Evolutionary conservation across 2,888 invertebrate species (phyloP).

Genomic region (Julus scanicus): DNA sequence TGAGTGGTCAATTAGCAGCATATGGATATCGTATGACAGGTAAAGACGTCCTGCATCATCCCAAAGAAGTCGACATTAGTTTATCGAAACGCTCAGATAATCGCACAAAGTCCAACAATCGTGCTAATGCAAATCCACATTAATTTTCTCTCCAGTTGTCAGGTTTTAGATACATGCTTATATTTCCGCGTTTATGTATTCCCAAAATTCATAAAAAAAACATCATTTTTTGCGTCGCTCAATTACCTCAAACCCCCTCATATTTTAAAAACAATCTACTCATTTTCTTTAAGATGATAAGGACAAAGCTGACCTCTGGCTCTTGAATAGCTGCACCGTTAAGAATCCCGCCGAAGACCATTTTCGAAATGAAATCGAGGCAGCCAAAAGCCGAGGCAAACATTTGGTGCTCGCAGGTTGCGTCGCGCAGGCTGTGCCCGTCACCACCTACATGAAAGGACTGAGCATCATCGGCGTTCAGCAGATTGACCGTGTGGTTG

Average conservation of each 20-base stretch:
- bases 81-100: too few relatives aligned
- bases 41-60: slow-evolving; percentile 61
- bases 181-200: too few relatives aligned
- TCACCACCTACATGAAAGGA: slow-evolving; percentile 72
- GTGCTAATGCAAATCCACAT: too few relatives aligned
- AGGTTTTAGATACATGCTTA: too few relatives aligned
- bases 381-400: slow-evolving; percentile 79
- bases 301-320: slow-evolving; percentile 87
- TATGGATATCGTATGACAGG: slow-evolving; percentile 86
- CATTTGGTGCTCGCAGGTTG: slow-evolving; percentile 96
- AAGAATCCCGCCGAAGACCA: slow-evolving; percentile 98
- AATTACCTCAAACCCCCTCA: too few relatives aligned
- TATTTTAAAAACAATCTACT: too few relatives aligned
- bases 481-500: slow-evolving; percentile 96
- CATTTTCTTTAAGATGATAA: slow-evolving; percentile 72
- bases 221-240: too few relatives aligned
- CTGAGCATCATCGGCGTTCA: slow-evolving; percentile 97
- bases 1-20: slow-evolving; percentile 92
- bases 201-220: too few relatives aligned
- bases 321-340: slow-evolving; percentile 97
- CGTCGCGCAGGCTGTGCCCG: slow-evolving; percentile 86
- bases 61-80: too few relatives aligned
- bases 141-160: too few relatives aligned
- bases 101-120: too few relatives aligned
- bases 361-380: slow-evolving; percentile 83